Conservation (phyloP, 2,113 vertebrate genomes). For the Pampusana beccarii region DNA sequence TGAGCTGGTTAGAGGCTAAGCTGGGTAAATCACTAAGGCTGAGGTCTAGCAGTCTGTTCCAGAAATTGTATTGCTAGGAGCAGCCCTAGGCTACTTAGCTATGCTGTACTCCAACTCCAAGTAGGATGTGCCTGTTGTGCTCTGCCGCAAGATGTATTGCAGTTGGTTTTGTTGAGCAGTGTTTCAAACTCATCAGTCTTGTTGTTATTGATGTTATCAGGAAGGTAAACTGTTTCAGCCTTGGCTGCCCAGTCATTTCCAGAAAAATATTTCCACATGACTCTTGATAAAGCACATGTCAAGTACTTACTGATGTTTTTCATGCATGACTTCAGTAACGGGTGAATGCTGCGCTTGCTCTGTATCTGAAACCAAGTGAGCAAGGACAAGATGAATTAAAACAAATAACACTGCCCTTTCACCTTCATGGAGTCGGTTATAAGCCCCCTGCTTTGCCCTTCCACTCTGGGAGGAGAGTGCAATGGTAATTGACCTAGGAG, state of each 20-base stretch:
- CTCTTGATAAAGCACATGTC: neutral
- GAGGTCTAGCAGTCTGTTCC: neutral
- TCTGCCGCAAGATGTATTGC: neutral
- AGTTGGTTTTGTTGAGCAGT: neutral
- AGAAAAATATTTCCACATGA: neutral
- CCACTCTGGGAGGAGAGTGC: neutral
- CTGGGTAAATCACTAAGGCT: neutral
- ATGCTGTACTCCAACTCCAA: neutral
- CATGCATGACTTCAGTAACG: neutral
- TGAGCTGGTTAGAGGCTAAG: neutral
- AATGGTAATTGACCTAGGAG: neutral
- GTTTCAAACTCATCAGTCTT: neutral
- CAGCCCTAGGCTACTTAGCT: neutral
- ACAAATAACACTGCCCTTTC: neutral
- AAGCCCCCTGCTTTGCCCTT: neutral
- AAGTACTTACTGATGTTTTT: neutral
- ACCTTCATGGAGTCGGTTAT: neutral
- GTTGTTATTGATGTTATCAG: neutral
- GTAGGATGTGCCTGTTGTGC: neutral
- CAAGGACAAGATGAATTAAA: neutral
- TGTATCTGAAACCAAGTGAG: neutral
- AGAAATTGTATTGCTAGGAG: neutral
- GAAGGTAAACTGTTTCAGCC: neutral
- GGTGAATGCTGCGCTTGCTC: neutral
- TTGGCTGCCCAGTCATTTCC: neutral